Evolutionary conservation across 2,113 vertebrate species (phyloP), one percentile per base, ranked within the genome.

Genomic region (Oreochromis aureus): DNA sequence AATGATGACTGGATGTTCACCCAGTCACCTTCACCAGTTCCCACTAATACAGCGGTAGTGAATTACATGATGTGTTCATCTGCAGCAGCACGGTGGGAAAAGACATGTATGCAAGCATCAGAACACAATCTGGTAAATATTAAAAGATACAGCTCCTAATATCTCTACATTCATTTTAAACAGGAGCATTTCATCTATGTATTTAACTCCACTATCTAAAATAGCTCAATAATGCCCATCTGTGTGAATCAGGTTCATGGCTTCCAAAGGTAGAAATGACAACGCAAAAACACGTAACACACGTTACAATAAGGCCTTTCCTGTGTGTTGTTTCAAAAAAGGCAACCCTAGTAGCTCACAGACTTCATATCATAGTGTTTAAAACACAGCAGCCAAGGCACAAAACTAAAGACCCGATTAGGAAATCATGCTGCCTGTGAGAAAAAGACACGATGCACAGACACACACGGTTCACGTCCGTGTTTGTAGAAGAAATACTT

Each of bases 371-470:
- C 34, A 79, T 51, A 76, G 32, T 81, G 19, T 89, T 81, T 73
- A 69, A 91, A 92, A 91, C 84, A 87, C 41, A 19, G 84, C 83
- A 92, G 91, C 81, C 87, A 89, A 95, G 91, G 91, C 92, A 94
- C 86, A 80, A 92, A 94, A 89, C 27, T 13, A 82, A 89, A 71
- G 63, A 56, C 84, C 30, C 18, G 2, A 3, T 39, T 44, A 27
- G 30, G 73, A 82, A 86, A 22, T 69, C 61, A 46, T 83, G 83
- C 69, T 85, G 59, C 11, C 10, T 27, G 46, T 56, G 44, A 89
- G 79, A 85, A 58, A 86, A 87, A 51, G 3, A 73, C 82, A 79
- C 24, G 83, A 4, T 1, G 59, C 41, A 83, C 19, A 81, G 3
- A 55, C 12, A 79, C 5, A 53, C 15, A 18, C 10, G 2, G 36